A percentile compares a stretch with the other conserved stretches of the same genome.
Evolutionary conservation across 2,113 vertebrate genomes (phyloP).

Genomic region (Melanotaenia duboulayi): DNA sequence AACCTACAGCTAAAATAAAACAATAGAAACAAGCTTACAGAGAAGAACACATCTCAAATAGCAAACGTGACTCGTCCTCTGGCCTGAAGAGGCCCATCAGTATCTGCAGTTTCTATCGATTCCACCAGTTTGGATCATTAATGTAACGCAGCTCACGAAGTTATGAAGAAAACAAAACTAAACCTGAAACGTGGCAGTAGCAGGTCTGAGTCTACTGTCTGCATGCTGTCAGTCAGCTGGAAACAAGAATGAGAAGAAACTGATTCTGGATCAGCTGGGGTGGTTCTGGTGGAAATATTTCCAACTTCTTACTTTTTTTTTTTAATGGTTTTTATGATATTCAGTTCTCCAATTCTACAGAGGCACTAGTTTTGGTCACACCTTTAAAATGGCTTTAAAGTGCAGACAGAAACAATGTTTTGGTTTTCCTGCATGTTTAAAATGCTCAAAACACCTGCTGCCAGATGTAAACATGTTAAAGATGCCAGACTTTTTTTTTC

Average conservation of each 20-base stretch:
- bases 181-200: not conserved
- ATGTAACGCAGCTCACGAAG: not conserved
- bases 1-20: constrained; percentile 66
- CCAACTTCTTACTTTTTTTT: not conserved
- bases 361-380: not conserved
- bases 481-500: fast-evolving
- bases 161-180: not conserved
- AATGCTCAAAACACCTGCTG: not conserved
- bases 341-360: fast-evolving
- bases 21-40: constrained; percentile 45
- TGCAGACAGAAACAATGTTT: constrained; percentile 2
- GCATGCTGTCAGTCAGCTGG: not conserved
- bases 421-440: not conserved
- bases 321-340: no score
- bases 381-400: constrained; percentile 8
- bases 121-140: not conserved
- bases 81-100: constrained; percentile 5
- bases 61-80: constrained; percentile 17
- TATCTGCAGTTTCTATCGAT: not conserved
- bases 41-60: constrained; percentile 61
- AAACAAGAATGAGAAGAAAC: not conserved
- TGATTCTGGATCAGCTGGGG: not conserved
- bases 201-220: not conserved
- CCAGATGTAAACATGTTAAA: not conserved
- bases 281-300: fast-evolving